Evolutionary conservation across 2,888 invertebrate genomes (phyloP).

Genomic region (Ophion obscuratus): DNA sequence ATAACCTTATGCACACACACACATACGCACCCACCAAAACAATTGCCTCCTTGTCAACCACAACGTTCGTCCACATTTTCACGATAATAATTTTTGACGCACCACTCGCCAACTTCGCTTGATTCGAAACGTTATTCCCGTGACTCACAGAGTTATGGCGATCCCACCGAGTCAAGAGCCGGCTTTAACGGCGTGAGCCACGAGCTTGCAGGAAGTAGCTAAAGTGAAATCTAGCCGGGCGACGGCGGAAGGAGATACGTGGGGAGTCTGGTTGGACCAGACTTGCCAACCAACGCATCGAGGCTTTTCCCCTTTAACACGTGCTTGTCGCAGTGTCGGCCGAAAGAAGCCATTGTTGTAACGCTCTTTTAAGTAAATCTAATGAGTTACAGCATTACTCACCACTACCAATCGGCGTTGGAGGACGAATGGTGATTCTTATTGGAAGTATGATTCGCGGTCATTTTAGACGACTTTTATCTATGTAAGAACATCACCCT

Average conservation of each 20-base stretch:
- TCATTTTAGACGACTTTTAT: too few species aligned
- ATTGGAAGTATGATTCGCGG: too few species aligned
- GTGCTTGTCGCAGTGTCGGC: background rate
- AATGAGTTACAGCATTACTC: too few species aligned
- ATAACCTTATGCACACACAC: slow-evolving; percentile 39
- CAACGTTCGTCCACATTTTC: background rate
- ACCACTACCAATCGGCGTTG: too few species aligned
- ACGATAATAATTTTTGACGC: slow-evolving; percentile 20
- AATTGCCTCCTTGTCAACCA: slow-evolving; percentile 32
- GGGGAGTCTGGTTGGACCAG: slow-evolving; percentile 13
- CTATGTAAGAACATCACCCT: too few species aligned
- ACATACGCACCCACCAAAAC: slow-evolving; percentile 19
- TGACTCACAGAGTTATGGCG: slow-evolving; percentile 8
- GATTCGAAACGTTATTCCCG: slow-evolving; percentile 25
- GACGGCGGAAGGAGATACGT: slow-evolving; percentile 8
- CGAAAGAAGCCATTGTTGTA: too few species aligned
- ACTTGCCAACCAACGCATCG: background rate
- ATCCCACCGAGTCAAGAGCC: slow-evolving; percentile 6
- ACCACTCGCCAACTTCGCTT: slow-evolving; percentile 4
- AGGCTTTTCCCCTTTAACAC: background rate
- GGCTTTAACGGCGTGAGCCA: slow-evolving; percentile 3
- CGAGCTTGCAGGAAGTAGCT: slow-evolving; percentile 46
- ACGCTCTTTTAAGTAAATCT: too few species aligned
- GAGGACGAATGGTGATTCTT: too few species aligned
- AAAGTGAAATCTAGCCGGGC: slow-evolving; percentile 36